phyloP scores from a whole-genome alignment of 2,888 invertebrate species.

The Adelognathus sp. region DNA sequence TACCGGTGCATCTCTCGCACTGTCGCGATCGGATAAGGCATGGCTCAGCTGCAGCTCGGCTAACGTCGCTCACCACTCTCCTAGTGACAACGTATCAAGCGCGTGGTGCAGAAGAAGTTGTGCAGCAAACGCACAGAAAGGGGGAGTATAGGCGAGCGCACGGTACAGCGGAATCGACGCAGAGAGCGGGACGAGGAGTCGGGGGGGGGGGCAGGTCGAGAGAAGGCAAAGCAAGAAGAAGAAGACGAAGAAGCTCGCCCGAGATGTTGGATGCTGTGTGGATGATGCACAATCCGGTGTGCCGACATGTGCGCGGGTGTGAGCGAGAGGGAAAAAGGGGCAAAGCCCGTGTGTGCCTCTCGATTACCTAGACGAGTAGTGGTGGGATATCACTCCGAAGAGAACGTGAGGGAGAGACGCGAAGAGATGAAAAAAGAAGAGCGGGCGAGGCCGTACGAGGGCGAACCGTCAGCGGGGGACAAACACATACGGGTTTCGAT shows the following conservation, averaged over 20 bases:
- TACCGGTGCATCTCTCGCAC: not conserved
- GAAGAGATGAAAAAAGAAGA: constrained; percentile 41
- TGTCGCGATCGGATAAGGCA: constrained; percentile 59
- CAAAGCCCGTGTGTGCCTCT: not conserved
- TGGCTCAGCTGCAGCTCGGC: constrained; percentile 58
- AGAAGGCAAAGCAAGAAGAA: constrained; percentile 51
- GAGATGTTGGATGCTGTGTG: constrained; percentile 39
- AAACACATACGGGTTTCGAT: constrained; percentile 59
- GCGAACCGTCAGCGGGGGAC: constrained; percentile 38
- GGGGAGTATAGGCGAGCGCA: constrained; percentile 43
- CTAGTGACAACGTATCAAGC: constrained; percentile 57
- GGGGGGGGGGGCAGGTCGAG: constrained; percentile 17
- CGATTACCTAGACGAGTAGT: constrained; percentile 22
- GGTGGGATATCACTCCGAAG: not conserved
- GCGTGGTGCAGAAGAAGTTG: constrained; percentile 57
- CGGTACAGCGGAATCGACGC: constrained; percentile 34
- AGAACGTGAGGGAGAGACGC: not conserved
- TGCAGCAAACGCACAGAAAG: constrained; percentile 40
- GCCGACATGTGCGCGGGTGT: constrained; percentile 2
- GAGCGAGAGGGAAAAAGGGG: constrained; percentile 3
- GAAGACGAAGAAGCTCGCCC: not conserved
- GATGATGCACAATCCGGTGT: constrained; percentile 22
- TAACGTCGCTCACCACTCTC: constrained; percentile 56
- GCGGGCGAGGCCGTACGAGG: constrained; percentile 44
- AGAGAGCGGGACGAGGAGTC: constrained; percentile 36